Conservation (phyloP, 2,888 invertebrate species). For the Agriopis aurantiaria region DNA sequence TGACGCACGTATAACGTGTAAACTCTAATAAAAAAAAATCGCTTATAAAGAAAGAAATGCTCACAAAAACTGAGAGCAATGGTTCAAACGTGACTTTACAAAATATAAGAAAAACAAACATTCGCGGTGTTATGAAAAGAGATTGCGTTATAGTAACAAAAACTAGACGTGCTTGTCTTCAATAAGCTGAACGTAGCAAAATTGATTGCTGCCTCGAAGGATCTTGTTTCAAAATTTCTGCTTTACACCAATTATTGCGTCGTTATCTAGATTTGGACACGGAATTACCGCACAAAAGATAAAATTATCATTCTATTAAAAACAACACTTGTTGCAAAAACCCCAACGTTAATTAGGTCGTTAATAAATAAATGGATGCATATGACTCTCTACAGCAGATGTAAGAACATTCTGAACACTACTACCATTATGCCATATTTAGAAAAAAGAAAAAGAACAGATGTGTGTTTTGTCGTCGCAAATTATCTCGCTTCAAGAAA, state of each 20-base stretch:
- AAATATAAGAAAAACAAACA: slow-evolving; percentile 6
- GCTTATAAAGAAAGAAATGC: not conserved
- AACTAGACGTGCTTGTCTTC: not conserved
- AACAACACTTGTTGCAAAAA: not conserved
- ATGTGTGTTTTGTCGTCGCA: slow-evolving; percentile 26
- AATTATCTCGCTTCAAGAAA: slow-evolving; percentile 35
- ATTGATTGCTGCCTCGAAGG: not conserved
- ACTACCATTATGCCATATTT: not conserved
- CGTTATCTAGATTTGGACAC: not conserved
- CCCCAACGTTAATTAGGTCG: not conserved
- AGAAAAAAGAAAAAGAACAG: slow-evolving; percentile 19
- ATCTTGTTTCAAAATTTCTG: not conserved
- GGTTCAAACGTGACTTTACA: not conserved
- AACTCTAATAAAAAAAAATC: not conserved
- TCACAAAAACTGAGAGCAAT: slow-evolving; percentile 9
- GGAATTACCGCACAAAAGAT: not conserved
- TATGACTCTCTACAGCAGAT: no score
- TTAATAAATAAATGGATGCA: not conserved
- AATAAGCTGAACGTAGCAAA: not conserved
- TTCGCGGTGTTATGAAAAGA: not conserved
- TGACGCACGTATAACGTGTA: not conserved
- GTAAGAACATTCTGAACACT: not conserved
- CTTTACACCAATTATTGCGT: not conserved
- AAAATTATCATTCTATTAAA: not conserved
- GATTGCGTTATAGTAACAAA: not conserved